Evolutionary conservation across 1,140 invertebrate species (phyloP).

Genomic region (Panonychus citri): DNA sequence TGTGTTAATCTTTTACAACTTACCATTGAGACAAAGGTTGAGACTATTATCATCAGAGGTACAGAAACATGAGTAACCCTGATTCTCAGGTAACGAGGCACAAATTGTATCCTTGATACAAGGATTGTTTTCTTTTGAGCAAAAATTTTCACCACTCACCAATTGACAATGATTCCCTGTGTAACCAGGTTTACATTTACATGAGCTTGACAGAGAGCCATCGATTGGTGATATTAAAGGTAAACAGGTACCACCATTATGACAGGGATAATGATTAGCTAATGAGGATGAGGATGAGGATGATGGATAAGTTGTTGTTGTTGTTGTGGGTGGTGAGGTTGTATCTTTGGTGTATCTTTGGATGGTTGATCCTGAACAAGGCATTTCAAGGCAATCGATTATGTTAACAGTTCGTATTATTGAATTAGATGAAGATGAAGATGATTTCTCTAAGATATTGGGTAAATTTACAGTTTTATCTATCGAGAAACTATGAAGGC

Average conservation of each 20-base stretch:
- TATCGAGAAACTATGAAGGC: slow-evolving; percentile 49
- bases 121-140: slow-evolving; percentile 33
- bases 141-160: slow-evolving; percentile 40
- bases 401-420: slow-evolving; percentile 15
- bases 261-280: slow-evolving; percentile 24
- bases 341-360: no score
- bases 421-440: slow-evolving; percentile 15
- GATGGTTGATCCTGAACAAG: slow-evolving; percentile 24
- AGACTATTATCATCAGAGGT: no score
- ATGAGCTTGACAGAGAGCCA: slow-evolving; percentile 28
- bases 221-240: slow-evolving; percentile 21
- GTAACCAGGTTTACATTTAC: slow-evolving; percentile 27
- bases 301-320: no score
- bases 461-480: slow-evolving; percentile 32
- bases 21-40: no score
- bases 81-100: slow-evolving; percentile 36
- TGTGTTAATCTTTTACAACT: no score
- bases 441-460: no score
- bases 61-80: slow-evolving; percentile 48
- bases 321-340: no score
- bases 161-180: slow-evolving; percentile 35
- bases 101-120: slow-evolving; percentile 49
- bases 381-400: slow-evolving; percentile 5
- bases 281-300: no score
- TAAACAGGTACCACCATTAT: slow-evolving; percentile 53